Evolutionary conservation across 2,113 vertebrate species (phyloP).

Genomic region (Pterocles gutturalis): DNA sequence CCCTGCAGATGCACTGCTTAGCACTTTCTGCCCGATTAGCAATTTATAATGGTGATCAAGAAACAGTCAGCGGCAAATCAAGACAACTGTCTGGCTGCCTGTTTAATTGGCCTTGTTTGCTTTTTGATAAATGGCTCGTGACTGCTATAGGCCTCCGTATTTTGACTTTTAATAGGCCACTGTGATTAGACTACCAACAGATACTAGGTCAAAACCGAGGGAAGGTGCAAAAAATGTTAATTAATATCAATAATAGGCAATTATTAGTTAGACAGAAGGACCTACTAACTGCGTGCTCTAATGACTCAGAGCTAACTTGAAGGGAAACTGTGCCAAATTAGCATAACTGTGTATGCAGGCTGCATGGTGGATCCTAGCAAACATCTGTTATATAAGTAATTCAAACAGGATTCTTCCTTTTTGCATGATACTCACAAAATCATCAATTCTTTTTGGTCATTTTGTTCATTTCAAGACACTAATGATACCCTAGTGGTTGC

Average conservation of each 20-base stretch:
- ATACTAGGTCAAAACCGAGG: constrained; percentile 94
- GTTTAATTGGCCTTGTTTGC: constrained; percentile 99
- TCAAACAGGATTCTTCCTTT: constrained; percentile 96
- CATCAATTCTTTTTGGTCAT: constrained; percentile 92
- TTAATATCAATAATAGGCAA: constrained; percentile 99
- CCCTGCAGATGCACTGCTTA: constrained; percentile 86
- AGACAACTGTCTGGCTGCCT: constrained; percentile 95
- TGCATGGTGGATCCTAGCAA: constrained; percentile 93
- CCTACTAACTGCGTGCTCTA: constrained; percentile 97
- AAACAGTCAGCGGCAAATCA: constrained; percentile 98
- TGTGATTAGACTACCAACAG: constrained; percentile 98
- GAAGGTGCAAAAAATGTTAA: constrained; percentile 99
- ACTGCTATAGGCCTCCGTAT: constrained; percentile 86
- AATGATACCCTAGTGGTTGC: constrained; percentile 88
- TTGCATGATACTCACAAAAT: constrained; percentile 91
- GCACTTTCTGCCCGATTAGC: constrained; percentile 97
- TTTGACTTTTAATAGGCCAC: constrained; percentile 96
- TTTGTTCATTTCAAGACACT: constrained; percentile 89
- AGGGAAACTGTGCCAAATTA: constrained; percentile 95
- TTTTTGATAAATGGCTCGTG: constrained; percentile 98
- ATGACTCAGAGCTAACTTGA: constrained; percentile 96
- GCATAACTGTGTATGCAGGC: constrained; percentile 95
- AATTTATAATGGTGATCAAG: constrained; percentile 99
- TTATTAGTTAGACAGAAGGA: constrained; percentile 99
- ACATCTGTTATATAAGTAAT: constrained; percentile 99